These are phyloP conservation scores for Netelia melanura DNA, from an alignment of 2,888 invertebrate species.

Conservation along the genomic window DNA sequence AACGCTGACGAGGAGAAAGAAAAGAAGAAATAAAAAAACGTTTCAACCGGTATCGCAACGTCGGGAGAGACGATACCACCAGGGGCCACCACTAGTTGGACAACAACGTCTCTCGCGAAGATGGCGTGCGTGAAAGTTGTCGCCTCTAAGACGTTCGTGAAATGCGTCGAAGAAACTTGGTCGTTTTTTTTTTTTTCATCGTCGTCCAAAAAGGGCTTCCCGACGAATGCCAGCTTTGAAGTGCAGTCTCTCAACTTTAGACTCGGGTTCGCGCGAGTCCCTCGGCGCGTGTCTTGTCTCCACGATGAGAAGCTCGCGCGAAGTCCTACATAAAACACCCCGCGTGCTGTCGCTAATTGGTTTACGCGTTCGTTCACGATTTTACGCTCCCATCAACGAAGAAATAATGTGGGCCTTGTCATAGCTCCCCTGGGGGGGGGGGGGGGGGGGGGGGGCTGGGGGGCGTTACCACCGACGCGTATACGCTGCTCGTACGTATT, in stretches of 20 bases:
- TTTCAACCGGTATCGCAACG: neutral
- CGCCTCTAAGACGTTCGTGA: slow-evolving; percentile 19
- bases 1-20: too few species aligned
- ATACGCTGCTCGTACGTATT: neutral
- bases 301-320: neutral
- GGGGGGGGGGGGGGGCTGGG: too few species aligned
- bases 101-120: slow-evolving; percentile 5
- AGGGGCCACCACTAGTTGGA: neutral
- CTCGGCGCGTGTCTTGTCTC: neutral
- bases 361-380: slow-evolving; percentile 36
- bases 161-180: neutral
- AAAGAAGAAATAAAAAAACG: too few species aligned
- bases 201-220: neutral
- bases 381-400: slow-evolving; percentile 30
- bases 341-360: slow-evolving; percentile 45
- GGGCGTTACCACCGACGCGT: neutral
- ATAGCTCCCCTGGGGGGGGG: too few species aligned
- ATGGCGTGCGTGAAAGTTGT: slow-evolving; percentile 48
- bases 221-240: neutral
- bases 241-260: neutral
- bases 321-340: neutral
- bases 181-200: neutral
- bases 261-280: neutral
- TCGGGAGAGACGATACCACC: neutral
- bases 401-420: too few species aligned